phyloP scores from a whole-genome alignment of 2,797 vertebrate genomes.

The Triplophysa bombifrons region DNA sequence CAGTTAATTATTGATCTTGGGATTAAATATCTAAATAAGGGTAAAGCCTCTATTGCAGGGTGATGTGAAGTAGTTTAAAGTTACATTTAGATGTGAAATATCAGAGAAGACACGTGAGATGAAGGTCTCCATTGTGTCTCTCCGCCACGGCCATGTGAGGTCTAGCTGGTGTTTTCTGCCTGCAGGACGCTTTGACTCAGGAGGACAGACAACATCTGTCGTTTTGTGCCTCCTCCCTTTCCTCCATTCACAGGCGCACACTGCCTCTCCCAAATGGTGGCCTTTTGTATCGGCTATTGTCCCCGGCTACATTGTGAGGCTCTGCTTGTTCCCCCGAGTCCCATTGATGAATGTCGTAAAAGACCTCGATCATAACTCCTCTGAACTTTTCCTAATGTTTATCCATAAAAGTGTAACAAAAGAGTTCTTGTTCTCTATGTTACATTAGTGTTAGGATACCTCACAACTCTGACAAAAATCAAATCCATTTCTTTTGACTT shows the following conservation, averaged over 20 bases:
- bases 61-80: conserved; percentile 4
- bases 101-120: conserved; percentile 39
- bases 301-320: conserved; percentile 74
- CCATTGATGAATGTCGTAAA: conserved; percentile 66
- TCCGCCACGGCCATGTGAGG: conserved; percentile 66
- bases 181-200: conserved; percentile 78
- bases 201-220: conserved; percentile 79
- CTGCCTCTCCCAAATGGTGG: conserved; percentile 74
- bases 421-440: conserved; percentile 17
- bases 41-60: neutral
- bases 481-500: too few relatives aligned
- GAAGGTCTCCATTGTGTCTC: conserved; percentile 60
- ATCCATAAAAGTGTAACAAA: conserved; percentile 22
- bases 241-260: conserved; percentile 76
- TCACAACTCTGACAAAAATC: neutral
- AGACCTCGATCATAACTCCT: conserved; percentile 56
- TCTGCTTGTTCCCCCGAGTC: conserved; percentile 72
- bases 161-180: conserved; percentile 70
- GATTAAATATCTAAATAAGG: neutral
- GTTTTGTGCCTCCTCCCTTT: conserved; percentile 68
- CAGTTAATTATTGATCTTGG: neutral
- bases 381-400: conserved; percentile 64
- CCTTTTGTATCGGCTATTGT: conserved; percentile 73
- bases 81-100: conserved; percentile 14
- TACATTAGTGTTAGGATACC: conserved; percentile 1